Evolutionary conservation across 2,888 invertebrate genomes (phyloP).

Genomic region (Nymphalis urticae): DNA sequence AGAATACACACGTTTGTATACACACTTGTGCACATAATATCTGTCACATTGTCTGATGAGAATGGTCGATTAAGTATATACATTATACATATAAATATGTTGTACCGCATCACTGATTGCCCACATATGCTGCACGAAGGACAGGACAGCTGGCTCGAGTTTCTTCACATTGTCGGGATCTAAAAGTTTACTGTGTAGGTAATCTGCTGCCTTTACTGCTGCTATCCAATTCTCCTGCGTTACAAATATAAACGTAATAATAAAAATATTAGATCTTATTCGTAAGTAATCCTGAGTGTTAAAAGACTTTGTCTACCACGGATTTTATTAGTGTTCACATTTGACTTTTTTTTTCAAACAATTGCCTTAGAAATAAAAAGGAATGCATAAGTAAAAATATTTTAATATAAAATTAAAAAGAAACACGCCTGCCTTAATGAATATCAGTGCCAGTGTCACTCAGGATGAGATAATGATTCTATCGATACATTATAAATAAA

Average conservation of each 20-base stretch:
- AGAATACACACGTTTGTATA: too few relatives aligned
- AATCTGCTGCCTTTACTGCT: conserved; percentile 72
- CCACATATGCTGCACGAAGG: conserved; percentile 77
- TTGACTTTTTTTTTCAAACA: not conserved
- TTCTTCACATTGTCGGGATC: conserved; percentile 59
- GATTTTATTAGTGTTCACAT: not conserved
- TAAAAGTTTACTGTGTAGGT: conserved; percentile 70
- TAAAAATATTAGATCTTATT: not conserved
- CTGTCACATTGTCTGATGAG: too few relatives aligned
- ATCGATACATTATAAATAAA: too few relatives aligned
- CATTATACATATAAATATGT: not conserved
- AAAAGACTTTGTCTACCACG: too few relatives aligned
- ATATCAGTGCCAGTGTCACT: too few relatives aligned
- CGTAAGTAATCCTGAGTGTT: too few relatives aligned
- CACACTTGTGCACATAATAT: too few relatives aligned
- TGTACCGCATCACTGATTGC: conserved; percentile 70
- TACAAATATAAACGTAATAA: not conserved
- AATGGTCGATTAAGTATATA: not conserved
- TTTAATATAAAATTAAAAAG: too few relatives aligned
- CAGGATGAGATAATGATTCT: too few relatives aligned
- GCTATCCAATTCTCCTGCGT: conserved; percentile 76
- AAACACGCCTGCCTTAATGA: too few relatives aligned
- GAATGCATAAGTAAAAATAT: not conserved
- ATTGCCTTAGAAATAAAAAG: not conserved
- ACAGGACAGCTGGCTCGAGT: conserved; percentile 67